A percentile compares a stretch with the other conserved stretches of the same genome.
Evolutionary conservation across 1,140 invertebrate genomes (phyloP).

Genomic region (Lordiphosa clarofinis): DNA sequence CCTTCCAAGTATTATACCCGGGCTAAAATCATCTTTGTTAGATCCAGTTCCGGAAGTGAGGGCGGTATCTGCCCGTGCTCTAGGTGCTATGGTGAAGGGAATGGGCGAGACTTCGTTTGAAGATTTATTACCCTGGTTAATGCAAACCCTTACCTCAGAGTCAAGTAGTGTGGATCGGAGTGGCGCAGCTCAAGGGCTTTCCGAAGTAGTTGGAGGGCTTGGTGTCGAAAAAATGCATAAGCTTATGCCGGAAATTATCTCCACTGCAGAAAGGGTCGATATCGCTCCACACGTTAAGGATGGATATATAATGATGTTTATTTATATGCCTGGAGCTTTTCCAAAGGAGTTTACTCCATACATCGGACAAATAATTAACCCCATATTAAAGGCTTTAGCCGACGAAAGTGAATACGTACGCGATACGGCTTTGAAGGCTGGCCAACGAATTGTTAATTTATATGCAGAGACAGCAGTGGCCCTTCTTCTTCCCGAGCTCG

Average conservation of each 20-base stretch:
- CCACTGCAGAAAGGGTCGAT: constrained; percentile 95
- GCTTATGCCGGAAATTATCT: constrained; percentile 99
- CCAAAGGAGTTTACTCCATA: constrained; percentile 97
- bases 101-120: constrained; percentile 98
- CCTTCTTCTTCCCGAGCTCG: constrained; percentile 95
- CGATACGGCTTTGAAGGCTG: constrained; percentile 97
- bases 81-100: constrained; percentile 97
- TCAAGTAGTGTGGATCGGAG: constrained; percentile 96
- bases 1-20: constrained; percentile 97
- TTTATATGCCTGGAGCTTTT: constrained; percentile 99
- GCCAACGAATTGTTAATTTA: constrained; percentile 97
- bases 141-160: constrained; percentile 98
- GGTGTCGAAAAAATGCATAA: constrained; percentile 97
- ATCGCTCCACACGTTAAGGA: constrained; percentile 99
- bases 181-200: constrained; percentile 98
- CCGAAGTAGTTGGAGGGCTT: constrained; percentile 96
- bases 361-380: constrained; percentile 98
- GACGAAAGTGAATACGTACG: constrained; percentile 99
- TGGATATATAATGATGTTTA: constrained; percentile 99
- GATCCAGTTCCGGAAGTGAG: constrained; percentile 98
- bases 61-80: constrained; percentile 94
- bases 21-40: constrained; percentile 95
- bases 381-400: constrained; percentile 97
- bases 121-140: constrained; percentile 97
- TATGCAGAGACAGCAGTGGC: constrained; percentile 98